Conservation (phyloP, 2,113 vertebrate genomes). For the Calcarius ornatus region DNA sequence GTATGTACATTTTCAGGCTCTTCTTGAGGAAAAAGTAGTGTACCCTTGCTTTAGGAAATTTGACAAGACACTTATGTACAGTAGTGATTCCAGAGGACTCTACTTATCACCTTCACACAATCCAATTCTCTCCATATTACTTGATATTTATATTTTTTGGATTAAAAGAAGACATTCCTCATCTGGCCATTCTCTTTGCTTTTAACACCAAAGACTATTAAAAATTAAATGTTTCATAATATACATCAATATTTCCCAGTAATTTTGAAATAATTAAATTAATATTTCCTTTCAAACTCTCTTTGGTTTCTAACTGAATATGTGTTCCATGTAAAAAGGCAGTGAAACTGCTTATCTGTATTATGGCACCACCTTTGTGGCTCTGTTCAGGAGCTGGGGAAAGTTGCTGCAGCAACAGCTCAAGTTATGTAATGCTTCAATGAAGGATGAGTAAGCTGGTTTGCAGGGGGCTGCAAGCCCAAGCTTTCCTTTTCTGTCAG, state of each 20-base stretch:
- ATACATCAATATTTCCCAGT: background rate
- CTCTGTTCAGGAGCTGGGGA: background rate
- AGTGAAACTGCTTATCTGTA: background rate
- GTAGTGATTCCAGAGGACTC: background rate
- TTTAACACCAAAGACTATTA: background rate
- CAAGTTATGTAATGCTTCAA: background rate
- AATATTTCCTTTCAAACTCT: background rate
- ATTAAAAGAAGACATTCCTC: background rate
- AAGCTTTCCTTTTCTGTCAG: background rate
- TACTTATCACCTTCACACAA: background rate
- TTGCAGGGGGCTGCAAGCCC: background rate
- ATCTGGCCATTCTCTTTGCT: background rate
- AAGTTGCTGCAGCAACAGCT: constrained; percentile 36
- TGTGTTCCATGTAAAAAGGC: background rate
- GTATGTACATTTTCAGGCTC: background rate
- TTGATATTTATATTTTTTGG: background rate
- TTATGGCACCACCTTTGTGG: background rate
- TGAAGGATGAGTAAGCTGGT: background rate
- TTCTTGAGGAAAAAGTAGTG: background rate
- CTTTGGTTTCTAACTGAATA: background rate
- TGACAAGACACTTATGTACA: background rate
- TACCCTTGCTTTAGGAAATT: background rate
- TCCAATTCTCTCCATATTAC: background rate
- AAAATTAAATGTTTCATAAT: background rate
- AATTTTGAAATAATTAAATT: background rate